Conservation (phyloP, 2,888 invertebrate genomes). For the Crossocerus cetratus region DNA sequence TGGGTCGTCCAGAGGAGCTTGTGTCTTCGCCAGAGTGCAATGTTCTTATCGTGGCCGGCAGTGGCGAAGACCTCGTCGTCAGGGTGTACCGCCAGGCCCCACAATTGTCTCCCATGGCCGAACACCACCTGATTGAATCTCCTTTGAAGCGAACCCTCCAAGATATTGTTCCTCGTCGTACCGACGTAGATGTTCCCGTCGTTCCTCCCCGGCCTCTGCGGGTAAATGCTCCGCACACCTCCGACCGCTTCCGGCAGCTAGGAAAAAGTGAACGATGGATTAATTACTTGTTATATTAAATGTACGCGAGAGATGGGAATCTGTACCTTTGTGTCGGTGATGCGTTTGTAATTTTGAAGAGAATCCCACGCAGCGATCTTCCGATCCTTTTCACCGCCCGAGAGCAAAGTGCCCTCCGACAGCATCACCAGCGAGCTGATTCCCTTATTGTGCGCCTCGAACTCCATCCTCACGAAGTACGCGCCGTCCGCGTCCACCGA, state of each 20-base stretch:
- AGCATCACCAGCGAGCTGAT: constrained; percentile 92
- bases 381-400: constrained; percentile 93
- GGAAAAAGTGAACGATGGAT: background rate
- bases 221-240: constrained; percentile 93
- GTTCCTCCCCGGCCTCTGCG: constrained; percentile 90
- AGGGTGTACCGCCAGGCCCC: constrained; percentile 93
- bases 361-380: constrained; percentile 96
- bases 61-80: constrained; percentile 95
- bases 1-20: constrained; percentile 92
- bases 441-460: constrained; percentile 92
- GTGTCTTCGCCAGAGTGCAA: constrained; percentile 93
- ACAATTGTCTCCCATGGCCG: constrained; percentile 92
- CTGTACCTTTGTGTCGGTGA: constrained; percentile 90
- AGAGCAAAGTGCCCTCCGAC: constrained; percentile 92
- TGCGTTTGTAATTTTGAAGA: constrained; percentile 91
- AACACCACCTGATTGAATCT: constrained; percentile 92
- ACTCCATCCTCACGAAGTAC: constrained; percentile 92
- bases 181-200: constrained; percentile 95
- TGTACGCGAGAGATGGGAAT: too few relatives aligned
- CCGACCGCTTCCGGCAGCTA: constrained; percentile 92
- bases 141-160: constrained; percentile 93
- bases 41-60: constrained; percentile 93
- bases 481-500: constrained; percentile 93
- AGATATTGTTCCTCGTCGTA: constrained; percentile 91
- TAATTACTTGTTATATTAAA: background rate